Conservation (phyloP, 1,140 invertebrate species). For the Drosophila sulfurigaster region DNA sequence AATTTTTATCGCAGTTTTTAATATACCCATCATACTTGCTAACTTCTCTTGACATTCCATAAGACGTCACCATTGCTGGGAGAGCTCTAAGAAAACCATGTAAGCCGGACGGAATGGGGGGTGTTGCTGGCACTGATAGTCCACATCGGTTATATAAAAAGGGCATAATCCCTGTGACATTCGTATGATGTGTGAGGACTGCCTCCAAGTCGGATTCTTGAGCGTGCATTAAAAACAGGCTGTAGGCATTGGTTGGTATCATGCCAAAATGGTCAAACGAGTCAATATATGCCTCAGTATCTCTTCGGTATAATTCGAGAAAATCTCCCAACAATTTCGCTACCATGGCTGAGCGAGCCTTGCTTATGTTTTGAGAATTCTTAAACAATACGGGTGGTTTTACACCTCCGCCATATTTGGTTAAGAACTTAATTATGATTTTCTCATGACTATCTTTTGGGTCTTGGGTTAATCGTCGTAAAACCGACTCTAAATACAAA, state of each 20-base stretch:
- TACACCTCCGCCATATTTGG: constrained; percentile 91
- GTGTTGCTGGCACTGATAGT: constrained; percentile 71
- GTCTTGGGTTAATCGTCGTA: constrained; percentile 89
- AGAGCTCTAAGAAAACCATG: constrained; percentile 82
- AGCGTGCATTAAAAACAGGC: constrained; percentile 86
- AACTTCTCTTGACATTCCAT: constrained; percentile 56
- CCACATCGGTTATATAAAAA: constrained; percentile 82
- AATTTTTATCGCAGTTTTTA: constrained; percentile 62
- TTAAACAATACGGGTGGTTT: constrained; percentile 89
- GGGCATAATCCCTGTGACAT: constrained; percentile 81
- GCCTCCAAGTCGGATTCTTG: constrained; percentile 79
- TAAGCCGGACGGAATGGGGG: constrained; percentile 81
- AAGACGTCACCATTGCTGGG: constrained; percentile 71
- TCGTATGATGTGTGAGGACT: constrained; percentile 79
- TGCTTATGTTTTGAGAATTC: constrained; percentile 86
- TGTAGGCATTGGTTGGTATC: constrained; percentile 87
- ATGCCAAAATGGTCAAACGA: constrained; percentile 88
- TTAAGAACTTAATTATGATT: constrained; percentile 93
- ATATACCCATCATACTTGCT: constrained; percentile 77
- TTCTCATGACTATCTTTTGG: constrained; percentile 88
- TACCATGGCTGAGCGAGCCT: constrained; percentile 94
- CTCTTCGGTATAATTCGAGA: constrained; percentile 94
- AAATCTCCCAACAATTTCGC: constrained; percentile 97
- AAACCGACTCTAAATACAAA: constrained; percentile 92
- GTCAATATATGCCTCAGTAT: constrained; percentile 91